phyloP scores from a whole-genome alignment of 1,140 invertebrate genomes.

The Bombyx mori region DNA sequence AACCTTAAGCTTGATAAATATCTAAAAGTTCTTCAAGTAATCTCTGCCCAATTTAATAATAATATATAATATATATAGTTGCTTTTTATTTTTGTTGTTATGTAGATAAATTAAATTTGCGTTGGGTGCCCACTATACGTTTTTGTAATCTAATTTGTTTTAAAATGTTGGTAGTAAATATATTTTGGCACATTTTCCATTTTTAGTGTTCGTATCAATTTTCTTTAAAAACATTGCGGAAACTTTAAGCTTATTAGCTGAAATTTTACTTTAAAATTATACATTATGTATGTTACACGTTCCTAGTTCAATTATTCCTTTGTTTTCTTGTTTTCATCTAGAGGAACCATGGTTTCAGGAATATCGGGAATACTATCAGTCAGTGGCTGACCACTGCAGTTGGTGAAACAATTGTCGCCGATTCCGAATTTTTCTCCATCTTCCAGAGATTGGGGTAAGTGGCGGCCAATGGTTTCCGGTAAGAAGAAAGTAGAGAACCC shows the following conservation, averaged over 20 bases:
- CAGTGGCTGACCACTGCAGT: constrained; percentile 84
- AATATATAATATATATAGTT: too few relatives aligned
- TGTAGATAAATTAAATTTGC: too few relatives aligned
- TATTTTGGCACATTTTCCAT: too few relatives aligned
- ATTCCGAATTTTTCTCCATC: constrained; percentile 89
- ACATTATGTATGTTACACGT: background rate
- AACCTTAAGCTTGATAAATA: constrained; percentile 12
- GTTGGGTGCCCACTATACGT: too few relatives aligned
- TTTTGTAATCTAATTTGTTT: too few relatives aligned
- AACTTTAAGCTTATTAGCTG: background rate
- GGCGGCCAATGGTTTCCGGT: constrained; percentile 86
- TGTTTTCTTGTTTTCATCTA: constrained; percentile 47
- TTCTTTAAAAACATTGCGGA: too few relatives aligned
- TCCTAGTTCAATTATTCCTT: constrained; percentile 4
- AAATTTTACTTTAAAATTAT: background rate
- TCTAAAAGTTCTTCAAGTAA: background rate
- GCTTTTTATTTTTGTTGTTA: too few relatives aligned
- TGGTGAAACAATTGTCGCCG: constrained; percentile 85
- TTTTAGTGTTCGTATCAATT: too few relatives aligned
- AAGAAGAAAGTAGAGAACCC: constrained; percentile 83
- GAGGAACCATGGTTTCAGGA: constrained; percentile 58
- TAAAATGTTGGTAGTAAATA: too few relatives aligned
- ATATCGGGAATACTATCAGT: constrained; percentile 72
- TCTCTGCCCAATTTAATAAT: too few relatives aligned
- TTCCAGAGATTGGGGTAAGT: constrained; percentile 84